Evolutionary conservation across 2,113 vertebrate species (phyloP), one percentile per base, ranked within the genome.

Genomic region (Choloepus hoffmanni): DNA sequence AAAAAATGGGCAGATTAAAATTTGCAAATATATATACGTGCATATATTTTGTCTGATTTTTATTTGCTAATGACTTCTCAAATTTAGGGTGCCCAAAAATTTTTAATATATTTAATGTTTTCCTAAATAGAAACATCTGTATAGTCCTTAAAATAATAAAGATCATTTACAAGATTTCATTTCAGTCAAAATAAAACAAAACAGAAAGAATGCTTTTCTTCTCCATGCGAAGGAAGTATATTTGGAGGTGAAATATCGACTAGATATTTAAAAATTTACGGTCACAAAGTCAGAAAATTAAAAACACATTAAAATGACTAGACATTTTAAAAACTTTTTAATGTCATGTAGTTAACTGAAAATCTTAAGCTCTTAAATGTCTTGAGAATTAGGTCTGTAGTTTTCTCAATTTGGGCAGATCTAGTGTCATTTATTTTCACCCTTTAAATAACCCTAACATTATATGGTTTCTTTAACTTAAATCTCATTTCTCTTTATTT

Each of bases 401-500:
- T 79, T 93, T 74, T 68, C 36, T 74, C 13, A 79, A 48, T 81
- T 58, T 63, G 40, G 28, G 84, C 2, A 92, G 11, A 55, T 23
- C 15, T 89, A 55, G 6, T 72, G 5, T 72, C 12, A 45, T 40
- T 77, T 70, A 84, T 85, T 78, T 85, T 77, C 9, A 85, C 16
- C 3, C 85, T 67, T 1, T 53, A 12, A 76, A 18, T 60, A 13
- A 53, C 2, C 7, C 19, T 53, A 74, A 74, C 65, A 7, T 58
- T 90, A 65, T 40, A 65, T 74, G 84, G 78, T 48, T 48, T 89
- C 85, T 50, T 87, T 70, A 18, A 78, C 77, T 91, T 84, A 88
- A 72, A 63, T 48, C 43, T 55, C 24, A 68, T 43, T 83, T 82
- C 7, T 82, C 5, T 89, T 58, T 79, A 33, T 50, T 86, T 86